Evolutionary conservation across 2,888 invertebrate species (phyloP), one percentile per base, ranked within the genome.

Genomic region (Ditylenchus weischeri): DNA sequence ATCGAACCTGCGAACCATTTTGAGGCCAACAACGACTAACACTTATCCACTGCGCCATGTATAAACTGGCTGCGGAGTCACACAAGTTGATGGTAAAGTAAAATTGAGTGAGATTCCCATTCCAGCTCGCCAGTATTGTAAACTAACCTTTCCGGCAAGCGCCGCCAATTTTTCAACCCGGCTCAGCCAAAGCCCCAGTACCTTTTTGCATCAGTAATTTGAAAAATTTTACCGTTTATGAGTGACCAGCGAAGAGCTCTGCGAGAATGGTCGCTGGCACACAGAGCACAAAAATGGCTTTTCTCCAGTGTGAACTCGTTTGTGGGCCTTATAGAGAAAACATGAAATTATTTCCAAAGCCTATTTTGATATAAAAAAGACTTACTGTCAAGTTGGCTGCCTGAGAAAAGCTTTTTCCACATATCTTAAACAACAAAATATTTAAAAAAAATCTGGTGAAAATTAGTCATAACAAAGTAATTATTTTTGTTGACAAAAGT

Each of bases 271-370:
- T 70, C 96, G 88, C 84, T 93, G 92, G 85, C 98, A 98, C 76
- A 96, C 92, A 29, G 92, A 92, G 87, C 98, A 98, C 77, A 90
- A 89, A 84, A 96, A 98, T 54, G 98, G 96, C 84, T 98, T 98
- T 86, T 98, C 96, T 0, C 96, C 96, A 69, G 69, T 76, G 63
- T 73, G 68, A 48, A 69, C 64, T 29, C 69, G 62, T 57, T 58
- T 58, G 49, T 69, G 64, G 43, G 69, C 58, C 51, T 47, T 4
- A 21, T 18, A 65, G 3, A 43, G 15, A 43, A 15, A 43, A 43
- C 29, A 29, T 4, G 5, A 29, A 29, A 29, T 23, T 64, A 11
- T 18, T 18, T 18, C 0, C 1, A 18, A 65, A 50, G 29, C 2
- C 21, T 13, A 29, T 36, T 15, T 38, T 8, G 75, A 76, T 19